phyloP scores from a whole-genome alignment of 2,113 vertebrate species.

The Vulpes ferrilata region DNA sequence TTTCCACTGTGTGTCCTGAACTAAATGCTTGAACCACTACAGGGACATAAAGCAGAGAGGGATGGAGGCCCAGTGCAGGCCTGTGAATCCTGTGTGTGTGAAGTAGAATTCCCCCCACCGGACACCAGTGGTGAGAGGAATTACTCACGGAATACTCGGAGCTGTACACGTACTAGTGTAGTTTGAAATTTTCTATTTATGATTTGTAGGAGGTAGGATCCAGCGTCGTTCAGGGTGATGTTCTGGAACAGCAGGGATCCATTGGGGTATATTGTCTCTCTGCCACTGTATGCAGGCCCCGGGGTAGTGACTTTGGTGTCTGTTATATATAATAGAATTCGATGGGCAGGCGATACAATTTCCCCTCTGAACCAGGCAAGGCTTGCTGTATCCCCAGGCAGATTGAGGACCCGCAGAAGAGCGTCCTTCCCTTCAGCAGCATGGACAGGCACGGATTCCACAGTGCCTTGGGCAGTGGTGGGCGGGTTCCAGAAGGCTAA shows the following conservation, averaged over 20 bases:
- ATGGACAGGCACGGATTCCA: accelerated
- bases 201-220: accelerated
- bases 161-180: accelerated
- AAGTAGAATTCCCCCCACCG: background rate
- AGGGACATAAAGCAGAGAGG: accelerated
- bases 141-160: background rate
- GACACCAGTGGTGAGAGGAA: background rate
- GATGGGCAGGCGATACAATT: accelerated
- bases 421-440: background rate
- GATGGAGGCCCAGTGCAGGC: accelerated
- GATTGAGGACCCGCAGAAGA: background rate
- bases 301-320: accelerated
- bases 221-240: background rate
- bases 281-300: background rate
- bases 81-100: background rate
- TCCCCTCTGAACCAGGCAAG: conserved; percentile 4
- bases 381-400: accelerated
- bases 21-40: background rate
- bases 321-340: accelerated
- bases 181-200: accelerated
- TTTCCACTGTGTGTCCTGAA: background rate
- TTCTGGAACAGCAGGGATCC: conserved; percentile 53
- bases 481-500: background rate
- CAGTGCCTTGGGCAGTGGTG: background rate
- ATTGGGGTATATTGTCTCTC: background rate